Base-by-base conservation (phyloP, 1,140 invertebrate genomes). In the Globodera ellingtonae region DNA sequence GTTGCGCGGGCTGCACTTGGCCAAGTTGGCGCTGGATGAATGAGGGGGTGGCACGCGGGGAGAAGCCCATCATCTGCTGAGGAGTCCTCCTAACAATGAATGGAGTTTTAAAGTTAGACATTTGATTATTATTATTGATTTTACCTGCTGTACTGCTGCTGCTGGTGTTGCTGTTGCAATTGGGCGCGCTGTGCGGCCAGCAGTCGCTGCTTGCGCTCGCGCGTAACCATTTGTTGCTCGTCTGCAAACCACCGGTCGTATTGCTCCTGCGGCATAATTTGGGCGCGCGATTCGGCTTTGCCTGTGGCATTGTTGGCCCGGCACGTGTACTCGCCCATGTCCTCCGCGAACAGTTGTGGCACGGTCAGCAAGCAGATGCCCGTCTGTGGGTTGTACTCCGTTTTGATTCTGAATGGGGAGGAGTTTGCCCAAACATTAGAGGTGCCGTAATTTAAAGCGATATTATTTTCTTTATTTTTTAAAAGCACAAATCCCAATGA, bases 251-350 rank as follows among this genome's bases (percentile, higher is more conserved):
- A 88, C n/a, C 83, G 72, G 15, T 88, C 87, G 69, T 84, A 88
- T 56, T 86, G 73, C 69, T 87, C 84, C 70, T 84, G 80, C 24
- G 83, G 79, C 21, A 88, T 72, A 6, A 88, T 66, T 77, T 86
- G 65, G 13, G 87, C 87, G 21, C 83, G 81, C 75, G 85, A 85
- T 10, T 66, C 52, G 13, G 84, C 81, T 24, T 79, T 82, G 70
- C 87, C 94, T 86, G 95, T 95, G 18, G 92, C 93, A 90, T 96
- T 97, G 76, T 93, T 92, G 35, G 95, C 95, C 86, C 94, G 92
- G 90, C 95, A 97, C 75, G 94, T 94, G 90, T 97, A 97, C 72
- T 89, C 87, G 8, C 86, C 87, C 62, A 84, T 46, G 67, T 88
- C 87, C 78, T 88, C 88, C 21, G 80, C 66, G 78, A 89, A 89